Base-by-base conservation (phyloP, 2,888 invertebrate genomes). In the Taenaris catops region DNA sequence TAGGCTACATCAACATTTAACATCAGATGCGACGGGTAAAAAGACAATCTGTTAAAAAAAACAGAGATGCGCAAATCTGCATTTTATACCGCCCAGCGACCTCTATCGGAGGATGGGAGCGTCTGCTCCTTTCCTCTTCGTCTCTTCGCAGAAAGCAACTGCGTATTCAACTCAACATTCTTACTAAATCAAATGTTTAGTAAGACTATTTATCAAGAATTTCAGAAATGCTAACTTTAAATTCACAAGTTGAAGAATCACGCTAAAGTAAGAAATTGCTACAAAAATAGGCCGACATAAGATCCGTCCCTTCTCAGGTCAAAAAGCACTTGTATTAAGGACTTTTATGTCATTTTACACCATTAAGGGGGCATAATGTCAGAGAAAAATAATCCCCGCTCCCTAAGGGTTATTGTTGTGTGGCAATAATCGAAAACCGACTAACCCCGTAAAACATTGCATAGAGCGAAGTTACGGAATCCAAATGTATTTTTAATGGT, bases 401-500 rank as follows among this genome's bases (percentile, higher is more conserved):
- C 19, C 21, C 23, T 26, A 32, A 33, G 31, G 39, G 8, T 17
- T 36, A 32, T 21, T 39, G 28, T 39, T 36, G 35, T 39, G 14
- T 11, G 36, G 36, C 39, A 39, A 26, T 39, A 31, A 39, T 39
- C 36, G 33, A 34, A 40, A 40, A 38, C 40, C 45, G 34, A 38
- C 38, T 38, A 40, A 35, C 41, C 23, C 45, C 41, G 41, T 51
- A 46, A 46, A 50, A 51, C 45, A 49, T 41, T 44, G 50, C 46
- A 39, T 38, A 33, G 36, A 41, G 39, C 38, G 44, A 44, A 45
- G 50, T 49, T 49, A 34, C 45, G 45, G 45, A 44, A 56, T 53
- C 49, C 53, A 69, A 69, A 71, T 68, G 66, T 61, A 58, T 64
- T 66, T 67, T 69, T 69, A 69, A 71, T 68, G 64, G 62, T 51